These are phyloP conservation scores for Tenthredo distinguenda DNA, from an alignment of 2,888 invertebrate genomes.

Conservation along the genomic window DNA sequence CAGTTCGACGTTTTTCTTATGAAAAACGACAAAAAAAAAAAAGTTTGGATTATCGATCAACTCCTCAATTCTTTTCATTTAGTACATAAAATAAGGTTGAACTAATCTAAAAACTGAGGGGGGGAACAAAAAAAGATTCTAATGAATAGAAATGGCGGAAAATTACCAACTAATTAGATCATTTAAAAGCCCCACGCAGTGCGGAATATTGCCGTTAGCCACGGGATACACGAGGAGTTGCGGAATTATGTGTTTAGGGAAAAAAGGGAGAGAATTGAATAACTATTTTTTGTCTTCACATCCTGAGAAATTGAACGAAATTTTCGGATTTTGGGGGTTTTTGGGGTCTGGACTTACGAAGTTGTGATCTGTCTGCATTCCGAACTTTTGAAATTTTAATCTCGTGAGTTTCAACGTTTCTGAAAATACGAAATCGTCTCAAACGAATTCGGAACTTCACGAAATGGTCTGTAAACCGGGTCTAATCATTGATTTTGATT, in stretches of 20 bases:
- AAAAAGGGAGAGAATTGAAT: neutral
- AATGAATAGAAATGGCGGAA: too few relatives aligned
- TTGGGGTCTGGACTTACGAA: too few relatives aligned
- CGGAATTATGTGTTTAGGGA: neutral
- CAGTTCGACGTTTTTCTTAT: too few relatives aligned
- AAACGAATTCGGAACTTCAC: neutral
- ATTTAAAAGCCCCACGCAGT: neutral
- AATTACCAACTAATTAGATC: neutral
- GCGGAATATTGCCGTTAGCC: neutral
- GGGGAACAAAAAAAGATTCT: too few relatives aligned
- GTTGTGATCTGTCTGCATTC: too few relatives aligned
- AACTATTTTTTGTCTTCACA: neutral
- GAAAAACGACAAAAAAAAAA: neutral
- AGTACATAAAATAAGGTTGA: neutral
- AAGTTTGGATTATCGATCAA: neutral
- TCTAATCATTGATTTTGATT: constrained; percentile 1
- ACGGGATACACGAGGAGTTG: neutral
- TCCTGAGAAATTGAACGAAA: too few relatives aligned
- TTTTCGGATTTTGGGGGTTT: too few relatives aligned
- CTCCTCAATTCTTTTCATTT: too few relatives aligned
- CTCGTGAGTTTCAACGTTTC: too few relatives aligned
- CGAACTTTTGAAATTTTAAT: too few relatives aligned
- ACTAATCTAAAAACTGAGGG: neutral
- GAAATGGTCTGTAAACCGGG: neutral
- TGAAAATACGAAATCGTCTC: too few relatives aligned